Conservation (phyloP, 2,797 vertebrate genomes). For the Rallus crepitans region DNA sequence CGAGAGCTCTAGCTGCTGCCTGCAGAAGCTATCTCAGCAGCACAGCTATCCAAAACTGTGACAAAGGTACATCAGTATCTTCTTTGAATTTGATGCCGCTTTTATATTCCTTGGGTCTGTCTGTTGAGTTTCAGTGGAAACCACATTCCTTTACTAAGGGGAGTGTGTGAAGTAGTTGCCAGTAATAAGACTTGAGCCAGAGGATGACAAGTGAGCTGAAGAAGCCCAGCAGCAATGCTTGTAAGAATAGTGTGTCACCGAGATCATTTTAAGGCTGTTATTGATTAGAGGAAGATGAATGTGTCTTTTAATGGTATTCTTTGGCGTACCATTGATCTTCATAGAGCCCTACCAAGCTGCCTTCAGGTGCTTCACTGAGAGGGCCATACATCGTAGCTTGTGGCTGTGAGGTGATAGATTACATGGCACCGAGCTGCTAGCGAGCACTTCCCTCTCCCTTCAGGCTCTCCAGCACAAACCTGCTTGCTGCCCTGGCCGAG, state of each 20-base stretch:
- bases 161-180: neutral
- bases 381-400: constrained; percentile 11
- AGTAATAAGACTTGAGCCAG: constrained; percentile 46
- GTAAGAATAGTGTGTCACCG: constrained; percentile 34
- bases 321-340: constrained; percentile 76
- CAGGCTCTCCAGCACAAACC: neutral
- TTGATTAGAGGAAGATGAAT: constrained; percentile 77
- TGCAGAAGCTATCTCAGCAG: too few relatives aligned
- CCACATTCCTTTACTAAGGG: constrained; percentile 1
- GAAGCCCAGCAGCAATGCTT: constrained; percentile 29
- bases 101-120: neutral
- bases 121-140: constrained; percentile 35
- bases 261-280: constrained; percentile 74
- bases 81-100: neutral
- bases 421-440: neutral
- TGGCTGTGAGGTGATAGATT: constrained; percentile 56
- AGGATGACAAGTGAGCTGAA: constrained; percentile 44
- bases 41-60: too few relatives aligned
- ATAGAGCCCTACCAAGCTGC: constrained; percentile 57
- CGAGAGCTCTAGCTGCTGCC: too few relatives aligned
- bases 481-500: neutral
- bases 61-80: neutral
- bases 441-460: constrained; percentile 22
- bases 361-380: constrained; percentile 42
- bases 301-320: constrained; percentile 75